phyloP scores from a whole-genome alignment of 2,797 vertebrate species.

The Girardinus metallicus region DNA sequence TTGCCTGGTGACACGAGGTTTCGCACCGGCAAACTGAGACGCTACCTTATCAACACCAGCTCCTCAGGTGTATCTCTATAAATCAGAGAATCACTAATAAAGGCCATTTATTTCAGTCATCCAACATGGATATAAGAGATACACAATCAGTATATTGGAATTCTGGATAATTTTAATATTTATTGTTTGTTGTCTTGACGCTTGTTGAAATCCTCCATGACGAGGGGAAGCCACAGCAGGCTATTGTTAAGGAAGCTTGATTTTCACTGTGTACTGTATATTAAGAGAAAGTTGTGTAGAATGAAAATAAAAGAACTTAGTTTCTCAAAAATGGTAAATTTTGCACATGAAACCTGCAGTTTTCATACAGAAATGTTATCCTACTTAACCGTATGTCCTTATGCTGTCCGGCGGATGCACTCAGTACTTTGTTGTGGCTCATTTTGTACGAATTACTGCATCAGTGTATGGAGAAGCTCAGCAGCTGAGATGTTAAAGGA shows the following conservation, averaged over 20 bases:
- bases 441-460: neutral
- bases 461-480: neutral
- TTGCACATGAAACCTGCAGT: neutral
- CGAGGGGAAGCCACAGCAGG: neutral
- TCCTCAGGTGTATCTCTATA: constrained; percentile 15
- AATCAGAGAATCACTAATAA: neutral
- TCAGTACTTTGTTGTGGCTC: neutral
- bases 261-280: neutral
- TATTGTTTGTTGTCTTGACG: neutral
- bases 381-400: neutral
- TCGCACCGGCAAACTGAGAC: constrained; percentile 69
- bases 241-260: neutral
- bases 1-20: constrained; percentile 85
- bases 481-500: neutral
- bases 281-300: neutral
- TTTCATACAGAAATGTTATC: neutral
- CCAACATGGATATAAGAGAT: neutral
- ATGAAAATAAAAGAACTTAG: neutral
- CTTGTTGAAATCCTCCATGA: neutral
- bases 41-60: constrained; percentile 23
- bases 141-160: too few species aligned
- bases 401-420: neutral
- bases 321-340: neutral
- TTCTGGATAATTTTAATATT: neutral
- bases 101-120: too few species aligned